Conservation (phyloP, 2,797 vertebrate species). For the Lacerta bilineata region DNA sequence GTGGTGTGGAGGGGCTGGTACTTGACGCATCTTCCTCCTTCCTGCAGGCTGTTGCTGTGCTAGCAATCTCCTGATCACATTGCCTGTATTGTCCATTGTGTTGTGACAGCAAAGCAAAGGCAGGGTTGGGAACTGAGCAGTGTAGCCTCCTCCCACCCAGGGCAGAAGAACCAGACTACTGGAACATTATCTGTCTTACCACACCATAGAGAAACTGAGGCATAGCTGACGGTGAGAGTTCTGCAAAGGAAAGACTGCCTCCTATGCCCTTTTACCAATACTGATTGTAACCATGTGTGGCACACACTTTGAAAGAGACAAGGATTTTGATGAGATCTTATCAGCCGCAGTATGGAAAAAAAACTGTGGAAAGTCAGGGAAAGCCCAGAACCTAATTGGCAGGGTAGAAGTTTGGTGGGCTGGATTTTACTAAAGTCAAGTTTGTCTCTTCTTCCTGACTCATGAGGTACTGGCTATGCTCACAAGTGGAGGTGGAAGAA, state of each 20-base stretch:
- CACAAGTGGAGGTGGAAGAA: too few species aligned
- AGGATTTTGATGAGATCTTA: neutral
- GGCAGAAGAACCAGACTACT: neutral
- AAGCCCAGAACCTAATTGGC: neutral
- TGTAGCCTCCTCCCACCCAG: neutral
- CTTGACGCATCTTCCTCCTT: neutral
- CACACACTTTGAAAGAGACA: neutral
- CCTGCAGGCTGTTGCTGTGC: slow-evolving; percentile 37
- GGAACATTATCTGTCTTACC: neutral
- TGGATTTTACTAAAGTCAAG: neutral
- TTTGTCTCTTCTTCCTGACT: neutral
- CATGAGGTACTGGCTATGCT: neutral
- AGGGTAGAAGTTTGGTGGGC: neutral
- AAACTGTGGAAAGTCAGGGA: neutral
- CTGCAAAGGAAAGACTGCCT: neutral
- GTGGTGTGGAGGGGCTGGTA: neutral
- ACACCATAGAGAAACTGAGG: neutral
- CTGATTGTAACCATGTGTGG: neutral
- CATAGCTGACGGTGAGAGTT: neutral
- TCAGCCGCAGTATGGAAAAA: neutral
- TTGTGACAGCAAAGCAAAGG: slow-evolving; percentile 21
- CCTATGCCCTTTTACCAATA: neutral
- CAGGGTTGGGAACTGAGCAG: neutral
- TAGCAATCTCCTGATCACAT: slow-evolving; percentile 6
- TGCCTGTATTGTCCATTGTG: slow-evolving; percentile 35